Percentiles rank a stretch among this genome's conserved stretches.
Evolutionary conservation across 2,797 vertebrate species (phyloP).

Genomic region (Enteromius unitaeniatus): DNA sequence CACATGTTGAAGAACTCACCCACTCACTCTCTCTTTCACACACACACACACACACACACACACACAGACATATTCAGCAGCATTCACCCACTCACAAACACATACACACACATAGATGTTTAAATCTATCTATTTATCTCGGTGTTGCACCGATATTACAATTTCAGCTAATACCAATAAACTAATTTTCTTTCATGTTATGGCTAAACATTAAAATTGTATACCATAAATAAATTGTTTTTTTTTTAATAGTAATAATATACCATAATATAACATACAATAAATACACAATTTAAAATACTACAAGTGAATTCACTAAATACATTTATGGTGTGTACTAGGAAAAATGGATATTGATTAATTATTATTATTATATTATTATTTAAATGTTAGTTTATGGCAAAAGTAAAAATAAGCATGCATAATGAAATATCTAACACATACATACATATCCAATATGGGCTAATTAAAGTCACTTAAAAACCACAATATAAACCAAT

Average conservation of each 20-base stretch:
- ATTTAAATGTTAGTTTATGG: background rate
- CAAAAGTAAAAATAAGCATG: background rate
- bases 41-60: background rate
- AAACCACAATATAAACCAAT: background rate
- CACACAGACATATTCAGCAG: background rate
- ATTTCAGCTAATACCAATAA: background rate
- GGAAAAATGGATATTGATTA: background rate
- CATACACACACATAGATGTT: background rate
- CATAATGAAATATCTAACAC: background rate
- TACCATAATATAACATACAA: no score
- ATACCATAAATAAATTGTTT: background rate
- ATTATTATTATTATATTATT: background rate
- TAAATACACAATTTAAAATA: background rate
- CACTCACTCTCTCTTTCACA: background rate
- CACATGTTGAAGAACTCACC: conserved; percentile 20
- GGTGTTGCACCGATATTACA: background rate
- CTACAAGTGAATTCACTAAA: background rate
- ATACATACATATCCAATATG: background rate
- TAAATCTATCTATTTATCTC: background rate
- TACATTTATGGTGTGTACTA: background rate
- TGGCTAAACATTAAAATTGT: background rate
- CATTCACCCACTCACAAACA: conserved; percentile 23
- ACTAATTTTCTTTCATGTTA: background rate
- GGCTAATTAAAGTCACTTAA: background rate
- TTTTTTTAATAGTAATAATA: background rate